These are phyloP conservation scores for Pseudoatta argentina DNA, from an alignment of 1,140 invertebrate species.

Conservation along the genomic window DNA sequence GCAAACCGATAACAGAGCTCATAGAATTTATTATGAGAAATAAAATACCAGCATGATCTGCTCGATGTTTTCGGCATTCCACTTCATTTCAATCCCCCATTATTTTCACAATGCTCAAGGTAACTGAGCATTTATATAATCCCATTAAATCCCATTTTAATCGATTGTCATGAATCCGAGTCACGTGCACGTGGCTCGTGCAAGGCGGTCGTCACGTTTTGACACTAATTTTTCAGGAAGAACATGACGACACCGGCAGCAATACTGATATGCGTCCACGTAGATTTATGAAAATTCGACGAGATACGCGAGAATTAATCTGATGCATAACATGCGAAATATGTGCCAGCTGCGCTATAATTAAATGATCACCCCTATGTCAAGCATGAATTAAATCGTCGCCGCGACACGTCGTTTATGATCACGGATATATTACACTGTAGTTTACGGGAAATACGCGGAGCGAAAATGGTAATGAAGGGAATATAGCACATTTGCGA, in stretches of 20 bases:
- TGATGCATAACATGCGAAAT: conserved; percentile 49
- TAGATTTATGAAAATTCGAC: conserved; percentile 53
- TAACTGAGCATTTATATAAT: conserved; percentile 24
- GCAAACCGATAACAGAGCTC: not conserved
- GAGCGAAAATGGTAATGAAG: conserved; percentile 16
- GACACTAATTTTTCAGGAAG: conserved; percentile 45
- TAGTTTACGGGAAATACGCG: conserved; percentile 1
- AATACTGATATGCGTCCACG: not conserved
- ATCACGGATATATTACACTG: conserved; percentile 27
- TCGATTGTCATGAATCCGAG: conserved; percentile 35
- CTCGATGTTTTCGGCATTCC: conserved; percentile 36
- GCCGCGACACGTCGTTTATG: conserved; percentile 34
- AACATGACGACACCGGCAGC: not conserved
- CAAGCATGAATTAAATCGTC: conserved; percentile 52
- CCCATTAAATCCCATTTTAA: conserved; percentile 40
- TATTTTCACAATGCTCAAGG: conserved; percentile 37
- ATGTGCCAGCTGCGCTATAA: conserved; percentile 42
- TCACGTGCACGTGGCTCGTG: conserved; percentile 33
- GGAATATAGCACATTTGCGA: not conserved
- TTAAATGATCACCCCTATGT: conserved; percentile 57
- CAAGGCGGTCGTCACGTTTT: conserved; percentile 40
- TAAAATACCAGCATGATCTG: conserved; percentile 4
- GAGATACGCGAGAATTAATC: conserved; percentile 33
- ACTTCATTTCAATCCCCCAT: conserved; percentile 46
- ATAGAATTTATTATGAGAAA: conserved; percentile 11